Evolutionary conservation across 2,113 vertebrate species (phyloP).

Genomic region (Oryzias melastigma): DNA sequence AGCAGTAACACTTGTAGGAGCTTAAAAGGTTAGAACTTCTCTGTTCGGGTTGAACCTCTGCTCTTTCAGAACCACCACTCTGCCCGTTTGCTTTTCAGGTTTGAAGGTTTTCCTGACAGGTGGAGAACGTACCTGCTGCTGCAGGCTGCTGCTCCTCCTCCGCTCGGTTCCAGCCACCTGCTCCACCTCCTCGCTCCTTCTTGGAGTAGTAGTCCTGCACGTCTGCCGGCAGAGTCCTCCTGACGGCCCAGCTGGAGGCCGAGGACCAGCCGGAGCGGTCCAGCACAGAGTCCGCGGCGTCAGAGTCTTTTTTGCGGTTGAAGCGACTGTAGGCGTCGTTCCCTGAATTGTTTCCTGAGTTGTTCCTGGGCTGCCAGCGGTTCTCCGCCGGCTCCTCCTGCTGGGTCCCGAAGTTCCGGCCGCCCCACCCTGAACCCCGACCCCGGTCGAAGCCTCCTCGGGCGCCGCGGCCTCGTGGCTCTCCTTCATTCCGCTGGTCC

Average conservation of each 20-base stretch:
- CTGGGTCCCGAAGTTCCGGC: conserved; percentile 68
- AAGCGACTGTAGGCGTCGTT: conserved; percentile 86
- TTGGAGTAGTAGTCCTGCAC: conserved; percentile 97
- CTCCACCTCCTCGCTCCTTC: conserved; percentile 78
- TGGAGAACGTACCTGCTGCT: conserved; percentile 20
- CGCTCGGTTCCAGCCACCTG: conserved; percentile 81
- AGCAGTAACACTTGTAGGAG: too few species aligned
- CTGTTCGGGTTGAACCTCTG: background rate
- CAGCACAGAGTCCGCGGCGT: conserved; percentile 78
- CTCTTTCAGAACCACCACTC: too few species aligned
- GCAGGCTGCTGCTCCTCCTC: conserved; percentile 82
- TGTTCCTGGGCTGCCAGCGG: conserved; percentile 86
- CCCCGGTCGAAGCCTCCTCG: conserved; percentile 76
- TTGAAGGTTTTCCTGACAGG: too few species aligned
- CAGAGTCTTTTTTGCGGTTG: conserved; percentile 82
- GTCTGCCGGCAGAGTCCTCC: conserved; percentile 92
- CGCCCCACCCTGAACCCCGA: conserved; percentile 76
- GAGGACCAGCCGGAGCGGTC: conserved; percentile 97
- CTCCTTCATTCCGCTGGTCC: conserved; percentile 73
- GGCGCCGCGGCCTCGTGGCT: conserved; percentile 74
- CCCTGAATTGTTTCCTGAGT: conserved; percentile 83
- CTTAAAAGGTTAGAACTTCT: too few species aligned
- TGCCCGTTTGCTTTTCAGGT: too few species aligned
- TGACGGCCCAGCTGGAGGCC: conserved; percentile 95
- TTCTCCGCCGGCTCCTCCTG: conserved; percentile 81